A percentile compares a stretch with the other conserved stretches of the same genome.
Conservation (phyloP, 35 echinoderm and acorn worm genomes). For the Diadema setosum region DNA sequence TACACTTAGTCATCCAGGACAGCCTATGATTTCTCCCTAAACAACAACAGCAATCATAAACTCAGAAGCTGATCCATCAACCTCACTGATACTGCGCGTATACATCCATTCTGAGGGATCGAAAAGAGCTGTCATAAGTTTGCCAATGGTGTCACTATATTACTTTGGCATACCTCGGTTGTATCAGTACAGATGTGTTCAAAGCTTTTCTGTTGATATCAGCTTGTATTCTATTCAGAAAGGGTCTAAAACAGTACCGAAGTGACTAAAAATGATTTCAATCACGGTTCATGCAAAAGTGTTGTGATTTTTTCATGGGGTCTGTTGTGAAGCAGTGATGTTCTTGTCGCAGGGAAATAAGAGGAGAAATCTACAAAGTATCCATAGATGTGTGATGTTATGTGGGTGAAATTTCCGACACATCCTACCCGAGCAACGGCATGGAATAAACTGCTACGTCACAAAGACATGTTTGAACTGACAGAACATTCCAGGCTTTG, state of each 20-base stretch:
- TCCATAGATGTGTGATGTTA: neutral
- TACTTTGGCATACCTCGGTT: too few relatives aligned
- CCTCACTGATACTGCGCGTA: too few relatives aligned
- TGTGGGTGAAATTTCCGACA: neutral
- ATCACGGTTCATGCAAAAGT: neutral
- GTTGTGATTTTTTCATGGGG: neutral
- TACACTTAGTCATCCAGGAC: too few relatives aligned
- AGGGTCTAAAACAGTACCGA: neutral
- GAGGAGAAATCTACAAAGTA: neutral
- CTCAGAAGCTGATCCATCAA: too few relatives aligned
- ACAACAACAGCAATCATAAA: too few relatives aligned
- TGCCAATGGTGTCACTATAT: too few relatives aligned
- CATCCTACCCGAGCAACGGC: neutral
- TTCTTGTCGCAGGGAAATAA: neutral
- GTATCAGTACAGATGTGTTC: too few relatives aligned
- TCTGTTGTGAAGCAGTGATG: neutral
- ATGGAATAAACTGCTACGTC: neutral
- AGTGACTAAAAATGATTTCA: neutral
- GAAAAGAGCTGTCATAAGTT: too few relatives aligned
- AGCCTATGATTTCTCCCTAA: too few relatives aligned
- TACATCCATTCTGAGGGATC: too few relatives aligned
- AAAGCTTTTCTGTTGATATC: too few relatives aligned
- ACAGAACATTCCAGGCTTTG: neutral
- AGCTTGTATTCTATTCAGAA: too few relatives aligned
- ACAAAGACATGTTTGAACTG: neutral